A percentile compares a stretch with the other conserved stretches of the same genome.
Evolutionary conservation across 1,140 invertebrate species (phyloP).

Genomic region (Dinoponera quadriceps): DNA sequence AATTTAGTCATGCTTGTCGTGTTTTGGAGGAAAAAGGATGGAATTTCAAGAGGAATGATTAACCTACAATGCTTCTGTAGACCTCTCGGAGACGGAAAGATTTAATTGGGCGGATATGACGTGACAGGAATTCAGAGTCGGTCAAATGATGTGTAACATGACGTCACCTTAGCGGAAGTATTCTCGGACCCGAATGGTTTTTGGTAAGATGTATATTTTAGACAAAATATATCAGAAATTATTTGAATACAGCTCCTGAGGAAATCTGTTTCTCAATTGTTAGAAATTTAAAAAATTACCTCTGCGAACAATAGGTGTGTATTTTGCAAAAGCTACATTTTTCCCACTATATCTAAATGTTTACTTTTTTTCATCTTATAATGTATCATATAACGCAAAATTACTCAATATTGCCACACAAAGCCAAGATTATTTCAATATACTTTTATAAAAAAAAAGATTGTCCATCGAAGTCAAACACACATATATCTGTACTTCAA

Average conservation of each 20-base stretch:
- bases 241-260: not conserved
- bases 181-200: not conserved
- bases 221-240: not conserved
- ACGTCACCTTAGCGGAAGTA: not conserved
- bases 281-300: not conserved
- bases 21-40: no score
- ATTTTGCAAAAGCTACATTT: no score
- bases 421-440: no score
- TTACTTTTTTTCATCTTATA: no score
- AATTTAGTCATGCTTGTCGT: not conserved
- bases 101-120: not conserved
- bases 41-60: not conserved
- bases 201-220: not conserved
- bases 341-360: no score
- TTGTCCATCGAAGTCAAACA: not conserved
- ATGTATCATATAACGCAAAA: no score
- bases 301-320: not conserved
- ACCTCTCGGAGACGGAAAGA: not conserved
- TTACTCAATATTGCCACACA: no score
- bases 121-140: not conserved
- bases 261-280: no score
- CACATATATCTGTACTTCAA: not conserved
- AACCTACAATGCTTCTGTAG: not conserved
- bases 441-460: no score
- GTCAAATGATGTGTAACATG: not conserved